These are phyloP conservation scores for Leucoraja erinaceus DNA, from an alignment of 2,113 vertebrate genomes.

Conservation along the genomic window DNA sequence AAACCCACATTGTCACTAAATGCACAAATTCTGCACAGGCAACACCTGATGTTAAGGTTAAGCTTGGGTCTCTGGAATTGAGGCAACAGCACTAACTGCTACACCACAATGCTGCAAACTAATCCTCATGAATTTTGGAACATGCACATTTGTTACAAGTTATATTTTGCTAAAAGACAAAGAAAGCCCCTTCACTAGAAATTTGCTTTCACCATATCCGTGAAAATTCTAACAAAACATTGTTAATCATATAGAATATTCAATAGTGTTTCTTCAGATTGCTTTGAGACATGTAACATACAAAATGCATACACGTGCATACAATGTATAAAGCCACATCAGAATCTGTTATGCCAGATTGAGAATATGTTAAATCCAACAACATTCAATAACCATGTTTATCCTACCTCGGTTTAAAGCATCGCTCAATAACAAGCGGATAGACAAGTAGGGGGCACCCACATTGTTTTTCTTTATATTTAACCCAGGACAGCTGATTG, in stretches of 20 bases:
- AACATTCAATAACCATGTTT: background rate
- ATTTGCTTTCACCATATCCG: background rate
- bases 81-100: too few species aligned
- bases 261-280: conserved; percentile 13
- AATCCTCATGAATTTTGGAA: too few species aligned
- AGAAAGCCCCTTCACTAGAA: background rate
- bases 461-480: background rate
- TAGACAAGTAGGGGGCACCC: background rate
- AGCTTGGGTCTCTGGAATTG: too few species aligned
- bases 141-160: too few species aligned
- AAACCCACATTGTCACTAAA: too few species aligned
- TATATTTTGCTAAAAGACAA: too few species aligned
- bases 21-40: too few species aligned
- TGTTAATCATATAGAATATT: background rate
- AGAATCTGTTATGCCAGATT: background rate
- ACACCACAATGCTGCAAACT: too few species aligned
- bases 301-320: background rate
- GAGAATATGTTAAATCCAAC: background rate
- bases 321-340: background rate
- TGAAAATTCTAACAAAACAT: conserved; percentile 15
- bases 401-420: background rate
- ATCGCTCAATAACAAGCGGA: background rate
- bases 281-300: background rate
- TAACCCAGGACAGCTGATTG: background rate
- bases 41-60: too few species aligned